Evolutionary conservation across 2,888 invertebrate genomes (phyloP).

Genomic region (Anoplius nigerrimus): DNA sequence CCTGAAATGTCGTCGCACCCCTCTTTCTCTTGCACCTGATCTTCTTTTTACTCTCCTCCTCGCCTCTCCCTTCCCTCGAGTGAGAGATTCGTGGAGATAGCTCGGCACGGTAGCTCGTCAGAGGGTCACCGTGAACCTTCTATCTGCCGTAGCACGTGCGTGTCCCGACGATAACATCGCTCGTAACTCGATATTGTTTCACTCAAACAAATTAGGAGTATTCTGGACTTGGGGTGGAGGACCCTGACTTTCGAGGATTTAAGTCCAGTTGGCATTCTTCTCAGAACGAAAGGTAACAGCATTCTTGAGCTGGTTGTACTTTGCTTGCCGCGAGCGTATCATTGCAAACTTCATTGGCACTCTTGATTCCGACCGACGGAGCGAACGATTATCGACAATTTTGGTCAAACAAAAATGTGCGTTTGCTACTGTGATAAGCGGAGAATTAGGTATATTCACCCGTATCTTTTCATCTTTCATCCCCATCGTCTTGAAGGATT

Average conservation of each 20-base stretch:
- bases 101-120: constrained; percentile 65
- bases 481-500: too few relatives aligned
- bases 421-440: too few relatives aligned
- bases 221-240: constrained; percentile 57
- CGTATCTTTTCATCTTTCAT: too few relatives aligned
- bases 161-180: constrained; percentile 67
- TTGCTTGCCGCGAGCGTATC: constrained; percentile 30
- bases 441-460: too few relatives aligned
- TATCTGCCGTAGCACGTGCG: constrained; percentile 68
- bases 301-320: constrained; percentile 40
- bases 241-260: constrained; percentile 60
- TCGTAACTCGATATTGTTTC: constrained; percentile 74
- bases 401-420: not conserved
- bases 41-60: constrained; percentile 7
- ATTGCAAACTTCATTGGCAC: not conserved
- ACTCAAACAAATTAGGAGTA: constrained; percentile 72
- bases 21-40: constrained; percentile 13
- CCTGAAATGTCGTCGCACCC: constrained; percentile 1
- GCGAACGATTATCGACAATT: not conserved
- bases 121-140: constrained; percentile 62
- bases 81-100: constrained; percentile 63
- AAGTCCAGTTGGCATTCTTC: constrained; percentile 64
- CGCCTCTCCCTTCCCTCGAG: constrained; percentile 37
- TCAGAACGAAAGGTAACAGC: constrained; percentile 57
- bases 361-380: constrained; percentile 27